Evolutionary conservation across 1,140 invertebrate genomes (phyloP).

Genomic region (Drosophila pseudoananassae): DNA sequence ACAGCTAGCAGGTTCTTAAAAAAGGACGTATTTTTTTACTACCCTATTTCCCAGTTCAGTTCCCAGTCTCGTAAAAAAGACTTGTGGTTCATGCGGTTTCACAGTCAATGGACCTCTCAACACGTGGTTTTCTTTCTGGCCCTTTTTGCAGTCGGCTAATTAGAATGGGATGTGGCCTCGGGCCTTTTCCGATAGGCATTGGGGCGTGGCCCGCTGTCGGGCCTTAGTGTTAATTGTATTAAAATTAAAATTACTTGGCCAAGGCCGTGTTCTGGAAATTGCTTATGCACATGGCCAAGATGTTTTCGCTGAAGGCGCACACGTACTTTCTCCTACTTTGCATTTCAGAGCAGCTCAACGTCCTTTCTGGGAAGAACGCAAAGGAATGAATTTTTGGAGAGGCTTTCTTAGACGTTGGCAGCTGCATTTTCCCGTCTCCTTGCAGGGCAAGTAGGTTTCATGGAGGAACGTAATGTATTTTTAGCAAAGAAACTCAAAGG

Average conservation of each 20-base stretch:
- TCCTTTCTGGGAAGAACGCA: constrained; percentile 4
- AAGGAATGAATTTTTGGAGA: constrained; percentile 22
- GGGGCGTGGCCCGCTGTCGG: constrained; percentile 36
- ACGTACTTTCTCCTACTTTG: constrained; percentile 4
- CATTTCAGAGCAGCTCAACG: background rate
- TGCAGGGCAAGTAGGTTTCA: background rate
- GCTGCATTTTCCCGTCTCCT: constrained; percentile 15
- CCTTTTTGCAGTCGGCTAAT: constrained; percentile 48
- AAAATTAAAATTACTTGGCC: constrained; percentile 35
- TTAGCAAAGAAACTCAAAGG: background rate
- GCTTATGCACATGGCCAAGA: constrained; percentile 34
- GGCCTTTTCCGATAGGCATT: constrained; percentile 19
- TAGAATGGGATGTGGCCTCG: constrained; percentile 36
- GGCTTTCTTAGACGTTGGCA: constrained; percentile 12
- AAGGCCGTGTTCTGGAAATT: constrained; percentile 27
- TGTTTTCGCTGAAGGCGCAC: constrained; percentile 5
- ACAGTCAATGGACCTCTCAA: constrained; percentile 50
- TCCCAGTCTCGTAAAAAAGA: constrained; percentile 26
- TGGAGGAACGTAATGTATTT: constrained; percentile 10
- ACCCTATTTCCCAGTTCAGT: constrained; percentile 24
- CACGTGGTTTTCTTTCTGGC: constrained; percentile 15
- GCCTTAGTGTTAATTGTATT: constrained; percentile 33
- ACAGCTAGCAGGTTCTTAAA: background rate
- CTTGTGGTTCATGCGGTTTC: constrained; percentile 57
- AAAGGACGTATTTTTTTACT: constrained; percentile 3